Evolutionary conservation across 2,797 vertebrate species (phyloP).

Genomic region (Esox masquinongy): DNA sequence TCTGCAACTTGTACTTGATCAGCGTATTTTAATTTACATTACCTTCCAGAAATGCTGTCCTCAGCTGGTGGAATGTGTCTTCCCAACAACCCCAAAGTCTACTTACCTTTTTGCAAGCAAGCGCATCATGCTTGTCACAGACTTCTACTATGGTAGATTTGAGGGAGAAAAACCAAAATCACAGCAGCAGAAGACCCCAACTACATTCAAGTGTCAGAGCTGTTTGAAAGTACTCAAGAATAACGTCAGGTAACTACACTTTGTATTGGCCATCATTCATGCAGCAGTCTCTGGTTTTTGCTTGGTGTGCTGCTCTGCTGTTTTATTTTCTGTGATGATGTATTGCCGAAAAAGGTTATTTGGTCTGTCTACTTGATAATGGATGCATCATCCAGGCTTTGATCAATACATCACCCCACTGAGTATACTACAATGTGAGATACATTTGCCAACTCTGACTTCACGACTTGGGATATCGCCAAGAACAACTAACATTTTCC

Average conservation of each 20-base stretch:
- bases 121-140: conserved; percentile 95
- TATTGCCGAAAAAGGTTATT: not conserved
- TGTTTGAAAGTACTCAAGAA: conserved; percentile 97
- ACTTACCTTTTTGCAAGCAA: conserved; percentile 68
- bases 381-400: conserved; percentile 17
- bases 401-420: not conserved
- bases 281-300: not conserved
- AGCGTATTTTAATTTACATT: conserved; percentile 1
- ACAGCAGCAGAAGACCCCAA: conserved; percentile 83
- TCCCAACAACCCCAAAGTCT: conserved; percentile 55
- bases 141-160: conserved; percentile 94
- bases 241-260: conserved; percentile 87
- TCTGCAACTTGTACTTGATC: not conserved
- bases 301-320: not conserved
- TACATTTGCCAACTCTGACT: not conserved
- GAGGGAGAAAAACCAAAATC: conserved; percentile 80
- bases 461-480: too few species aligned
- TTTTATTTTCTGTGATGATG: not conserved
- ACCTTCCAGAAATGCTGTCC: conserved; percentile 81
- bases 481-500: too few species aligned
- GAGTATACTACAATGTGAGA: not conserved
- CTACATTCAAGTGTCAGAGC: conserved; percentile 95
- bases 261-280: too few species aligned
- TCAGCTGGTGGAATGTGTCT: conserved; percentile 73
- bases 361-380: conserved; percentile 11